phyloP scores from a whole-genome alignment of 2,888 invertebrate genomes.

The Nomada fabriciana region DNA sequence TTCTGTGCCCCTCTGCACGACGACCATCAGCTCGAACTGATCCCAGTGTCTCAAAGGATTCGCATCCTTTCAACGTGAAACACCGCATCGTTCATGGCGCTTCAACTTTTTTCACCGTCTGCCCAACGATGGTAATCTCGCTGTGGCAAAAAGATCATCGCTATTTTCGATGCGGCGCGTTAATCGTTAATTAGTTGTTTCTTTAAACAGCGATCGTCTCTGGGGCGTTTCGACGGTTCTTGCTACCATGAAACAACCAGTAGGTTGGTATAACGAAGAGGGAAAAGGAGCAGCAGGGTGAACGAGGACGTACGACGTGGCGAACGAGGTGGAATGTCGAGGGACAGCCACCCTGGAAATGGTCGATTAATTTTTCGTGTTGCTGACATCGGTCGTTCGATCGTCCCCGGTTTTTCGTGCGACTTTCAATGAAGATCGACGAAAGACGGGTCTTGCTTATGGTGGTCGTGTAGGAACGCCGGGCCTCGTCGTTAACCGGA shows the following conservation, averaged over 20 bases:
- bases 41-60: neutral
- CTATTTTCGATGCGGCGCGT: constrained; percentile 63
- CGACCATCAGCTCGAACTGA: neutral
- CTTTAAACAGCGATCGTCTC: constrained; percentile 49
- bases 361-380: constrained; percentile 62
- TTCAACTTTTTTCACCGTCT: constrained; percentile 12
- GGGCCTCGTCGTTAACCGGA: constrained; percentile 35
- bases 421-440: constrained; percentile 55
- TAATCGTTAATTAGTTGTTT: constrained; percentile 70
- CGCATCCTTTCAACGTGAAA: constrained; percentile 10
- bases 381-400: constrained; percentile 57
- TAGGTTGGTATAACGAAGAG: constrained; percentile 13
- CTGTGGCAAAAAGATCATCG: constrained; percentile 31
- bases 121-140: neutral
- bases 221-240: constrained; percentile 60
- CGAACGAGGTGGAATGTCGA: constrained; percentile 68
- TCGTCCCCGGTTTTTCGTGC: constrained; percentile 49
- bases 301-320: constrained; percentile 59
- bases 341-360: constrained; percentile 62
- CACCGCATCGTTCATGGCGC: neutral
- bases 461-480: constrained; percentile 49
- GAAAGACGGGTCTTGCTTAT: constrained; percentile 40
- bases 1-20: constrained; percentile 22
- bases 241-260: constrained; percentile 28
- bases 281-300: neutral